Percentiles rank a stretch among this genome's conserved stretches.
phyloP scores from a whole-genome alignment of 2,888 invertebrate species.

The Darwinula stevensoni region DNA sequence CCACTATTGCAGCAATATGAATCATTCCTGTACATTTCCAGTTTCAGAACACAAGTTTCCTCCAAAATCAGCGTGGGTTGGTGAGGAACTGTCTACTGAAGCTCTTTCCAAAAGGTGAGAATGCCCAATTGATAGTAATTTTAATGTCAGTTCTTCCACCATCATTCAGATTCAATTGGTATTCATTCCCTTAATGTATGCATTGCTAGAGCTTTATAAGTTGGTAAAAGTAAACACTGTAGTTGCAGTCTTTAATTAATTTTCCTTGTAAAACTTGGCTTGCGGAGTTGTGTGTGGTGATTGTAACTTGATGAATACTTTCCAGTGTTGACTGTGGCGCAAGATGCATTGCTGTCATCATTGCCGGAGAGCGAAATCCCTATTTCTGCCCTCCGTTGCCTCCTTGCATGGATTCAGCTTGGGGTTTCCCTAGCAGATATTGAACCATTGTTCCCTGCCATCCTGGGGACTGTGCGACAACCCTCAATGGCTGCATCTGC shows the following conservation, averaged over 20 bases:
- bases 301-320: too few species aligned
- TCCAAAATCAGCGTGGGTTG: slow-evolving; percentile 8
- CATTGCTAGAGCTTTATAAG: too few species aligned
- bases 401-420: slow-evolving; percentile 30
- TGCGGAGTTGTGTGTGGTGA: neutral
- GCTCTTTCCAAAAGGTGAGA: neutral
- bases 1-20: too few species aligned
- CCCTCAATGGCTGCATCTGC: slow-evolving; percentile 24
- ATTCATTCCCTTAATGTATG: too few species aligned
- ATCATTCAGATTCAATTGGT: too few species aligned
- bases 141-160: too few species aligned
- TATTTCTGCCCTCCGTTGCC: slow-evolving; percentile 15
- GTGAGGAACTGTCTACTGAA: slow-evolving; percentile 9
- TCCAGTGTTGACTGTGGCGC: too few species aligned
- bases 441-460: slow-evolving; percentile 14
- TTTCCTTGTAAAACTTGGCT: neutral
- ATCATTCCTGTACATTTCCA: too few species aligned
- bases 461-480: slow-evolving; percentile 13
- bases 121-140: too few species aligned
- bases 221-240: neutral
- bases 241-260: neutral
- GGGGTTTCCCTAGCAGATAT: slow-evolving; percentile 20
- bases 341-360: too few species aligned
- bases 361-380: too few species aligned
- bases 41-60: slow-evolving; percentile 9